A percentile compares a stretch with the other conserved stretches of the same genome.
These are phyloP conservation scores for Spinibarbus caldwelli DNA, from an alignment of 2,797 vertebrate species.

Conservation along the genomic window DNA sequence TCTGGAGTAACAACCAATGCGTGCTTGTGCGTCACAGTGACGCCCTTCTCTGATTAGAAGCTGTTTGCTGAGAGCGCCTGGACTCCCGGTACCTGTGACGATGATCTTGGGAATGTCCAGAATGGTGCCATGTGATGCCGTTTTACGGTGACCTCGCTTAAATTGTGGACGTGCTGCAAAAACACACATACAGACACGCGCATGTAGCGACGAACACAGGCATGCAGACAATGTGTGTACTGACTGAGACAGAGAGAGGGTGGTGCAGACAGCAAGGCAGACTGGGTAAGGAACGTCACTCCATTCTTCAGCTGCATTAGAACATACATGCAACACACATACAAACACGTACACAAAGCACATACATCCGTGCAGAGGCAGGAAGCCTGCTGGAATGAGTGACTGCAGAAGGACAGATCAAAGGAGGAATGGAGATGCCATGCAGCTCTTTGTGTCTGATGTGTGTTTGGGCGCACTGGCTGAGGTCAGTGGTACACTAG, in stretches of 20 bases:
- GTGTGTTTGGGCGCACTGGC: constrained; percentile 17
- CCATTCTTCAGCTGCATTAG: constrained; percentile 16
- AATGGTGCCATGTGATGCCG: constrained; percentile 99
- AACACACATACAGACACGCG: constrained; percentile 88
- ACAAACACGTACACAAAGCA: background rate
- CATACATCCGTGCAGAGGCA: constrained; percentile 8
- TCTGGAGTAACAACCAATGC: constrained; percentile 72
- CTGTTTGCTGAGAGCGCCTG: constrained; percentile 29
- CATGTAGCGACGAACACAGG: constrained; percentile 83
- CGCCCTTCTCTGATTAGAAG: constrained; percentile 57
- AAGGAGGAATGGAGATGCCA: constrained; percentile 20
- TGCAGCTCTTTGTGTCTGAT: constrained; percentile 29
- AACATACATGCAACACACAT: constrained; percentile 17
- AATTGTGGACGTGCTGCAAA: constrained; percentile 93
- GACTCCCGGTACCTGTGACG: constrained; percentile 94
- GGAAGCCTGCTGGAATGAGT: constrained; percentile 7
- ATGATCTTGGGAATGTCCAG: constrained; percentile 99
- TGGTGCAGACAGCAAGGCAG: background rate
- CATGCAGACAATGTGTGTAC: constrained; percentile 88
- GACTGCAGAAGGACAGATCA: background rate
- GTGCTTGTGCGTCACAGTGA: constrained; percentile 55
- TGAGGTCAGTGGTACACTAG: constrained; percentile 12
- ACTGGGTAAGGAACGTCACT: background rate
- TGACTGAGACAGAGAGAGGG: constrained; percentile 67
- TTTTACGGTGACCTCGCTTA: constrained; percentile 99